Conservation (phyloP, 2,888 invertebrate genomes). For the Eupithecia subumbrata region DNA sequence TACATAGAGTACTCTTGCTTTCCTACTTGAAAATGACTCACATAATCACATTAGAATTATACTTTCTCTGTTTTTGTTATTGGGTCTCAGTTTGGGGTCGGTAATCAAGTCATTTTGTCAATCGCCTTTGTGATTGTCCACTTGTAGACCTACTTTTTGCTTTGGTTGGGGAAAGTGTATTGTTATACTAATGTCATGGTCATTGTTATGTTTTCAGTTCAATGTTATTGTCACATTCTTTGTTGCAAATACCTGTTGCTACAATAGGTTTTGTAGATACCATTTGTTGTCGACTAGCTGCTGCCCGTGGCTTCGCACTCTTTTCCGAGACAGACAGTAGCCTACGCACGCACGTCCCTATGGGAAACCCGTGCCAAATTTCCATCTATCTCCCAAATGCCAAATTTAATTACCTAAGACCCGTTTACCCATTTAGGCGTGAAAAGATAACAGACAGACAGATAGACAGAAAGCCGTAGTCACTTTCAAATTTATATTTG, state of each 20-base stretch:
- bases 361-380: too few species aligned
- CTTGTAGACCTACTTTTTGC: slow-evolving; percentile 28
- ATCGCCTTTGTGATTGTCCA: slow-evolving; percentile 37
- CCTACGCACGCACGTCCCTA: too few species aligned
- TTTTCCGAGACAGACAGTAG: too few species aligned
- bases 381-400: too few species aligned
- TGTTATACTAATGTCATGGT: slow-evolving; percentile 13
- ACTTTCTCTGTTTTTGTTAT: slow-evolving; percentile 46
- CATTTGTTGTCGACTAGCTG: not conserved
- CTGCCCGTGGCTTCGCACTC: too few species aligned
- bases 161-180: slow-evolving; percentile 25
- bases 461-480: too few species aligned
- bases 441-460: too few species aligned
- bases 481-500: too few species aligned
- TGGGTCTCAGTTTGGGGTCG: slow-evolving; percentile 38
- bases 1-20: slow-evolving; percentile 35
- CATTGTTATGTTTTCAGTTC: slow-evolving; percentile 5
- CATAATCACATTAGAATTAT: slow-evolving; percentile 30
- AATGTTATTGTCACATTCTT: slow-evolving; percentile 19
- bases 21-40: slow-evolving; percentile 18
- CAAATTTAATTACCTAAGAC: too few species aligned
- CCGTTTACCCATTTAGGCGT: too few species aligned
- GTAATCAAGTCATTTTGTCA: slow-evolving; percentile 44
- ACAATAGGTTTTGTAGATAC: not conserved
- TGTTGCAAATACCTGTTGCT: not conserved